Conservation (phyloP, 2,113 vertebrate genomes). For the Agapornis roseicollis region DNA sequence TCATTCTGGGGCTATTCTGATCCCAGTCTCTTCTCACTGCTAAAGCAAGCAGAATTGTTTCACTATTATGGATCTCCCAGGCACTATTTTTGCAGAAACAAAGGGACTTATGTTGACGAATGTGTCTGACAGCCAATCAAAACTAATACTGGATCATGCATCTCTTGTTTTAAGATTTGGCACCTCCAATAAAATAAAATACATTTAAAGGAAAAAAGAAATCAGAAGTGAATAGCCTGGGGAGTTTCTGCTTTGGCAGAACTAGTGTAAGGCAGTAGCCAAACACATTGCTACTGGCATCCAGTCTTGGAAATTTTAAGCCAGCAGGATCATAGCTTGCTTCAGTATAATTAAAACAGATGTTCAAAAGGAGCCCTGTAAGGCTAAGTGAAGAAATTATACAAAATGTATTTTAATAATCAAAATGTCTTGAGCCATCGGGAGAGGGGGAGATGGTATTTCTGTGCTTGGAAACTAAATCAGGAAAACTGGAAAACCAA, state of each 20-base stretch:
- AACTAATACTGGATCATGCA: background rate
- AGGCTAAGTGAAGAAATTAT: constrained; percentile 56
- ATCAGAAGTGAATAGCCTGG: background rate
- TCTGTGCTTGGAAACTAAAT: background rate
- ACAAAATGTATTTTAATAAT: constrained; percentile 57
- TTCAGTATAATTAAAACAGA: constrained; percentile 49
- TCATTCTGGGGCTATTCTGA: background rate
- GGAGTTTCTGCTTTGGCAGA: constrained; percentile 44
- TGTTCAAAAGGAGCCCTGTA: constrained; percentile 24
- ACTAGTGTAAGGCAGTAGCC: background rate
- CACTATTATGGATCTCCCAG: background rate
- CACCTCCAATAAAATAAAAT: background rate
- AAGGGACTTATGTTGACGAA: background rate
- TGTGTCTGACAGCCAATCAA: background rate
- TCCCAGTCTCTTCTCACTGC: background rate
- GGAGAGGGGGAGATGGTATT: background rate
- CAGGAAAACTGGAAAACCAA: background rate
- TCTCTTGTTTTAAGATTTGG: background rate
- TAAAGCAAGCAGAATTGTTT: background rate
- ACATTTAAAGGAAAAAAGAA: background rate
- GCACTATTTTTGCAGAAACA: background rate
- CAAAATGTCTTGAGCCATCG: background rate
- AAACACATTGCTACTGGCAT: constrained; percentile 43
- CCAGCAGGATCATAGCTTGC: constrained; percentile 38
- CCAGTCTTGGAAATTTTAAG: constrained; percentile 42